phyloP scores from a whole-genome alignment of 2,113 vertebrate species.

The Chlorocebus sabaeus region DNA sequence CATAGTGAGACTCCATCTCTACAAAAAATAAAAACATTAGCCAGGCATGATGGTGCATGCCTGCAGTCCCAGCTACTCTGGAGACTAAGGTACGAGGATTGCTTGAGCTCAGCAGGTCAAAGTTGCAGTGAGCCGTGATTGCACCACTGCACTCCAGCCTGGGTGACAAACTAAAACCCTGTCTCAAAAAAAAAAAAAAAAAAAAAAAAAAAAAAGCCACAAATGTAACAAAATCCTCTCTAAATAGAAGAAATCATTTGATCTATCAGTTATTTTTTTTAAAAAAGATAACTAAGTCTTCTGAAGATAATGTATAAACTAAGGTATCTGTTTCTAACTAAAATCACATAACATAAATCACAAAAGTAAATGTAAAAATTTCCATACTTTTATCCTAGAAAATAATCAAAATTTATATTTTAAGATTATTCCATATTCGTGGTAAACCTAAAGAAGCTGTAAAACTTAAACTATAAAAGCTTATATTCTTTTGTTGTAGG shows the following conservation, averaged over 20 bases:
- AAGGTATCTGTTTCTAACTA: neutral
- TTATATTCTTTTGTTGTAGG: neutral
- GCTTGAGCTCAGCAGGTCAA: too few relatives aligned
- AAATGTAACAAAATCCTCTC: neutral
- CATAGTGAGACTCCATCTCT: too few relatives aligned
- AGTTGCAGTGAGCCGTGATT: too few relatives aligned
- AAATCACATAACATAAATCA: neutral
- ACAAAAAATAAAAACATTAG: too few relatives aligned
- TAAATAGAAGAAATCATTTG: conserved; percentile 9
- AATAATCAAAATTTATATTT: neutral
- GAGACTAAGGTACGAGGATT: too few relatives aligned
- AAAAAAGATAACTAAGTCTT: neutral
- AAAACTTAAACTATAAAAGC: conserved; percentile 15
- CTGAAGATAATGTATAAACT: neutral
- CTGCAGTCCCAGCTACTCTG: too few relatives aligned
- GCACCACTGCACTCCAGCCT: too few relatives aligned
- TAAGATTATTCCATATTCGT: neutral
- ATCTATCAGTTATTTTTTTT: neutral
- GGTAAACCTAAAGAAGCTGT: neutral
- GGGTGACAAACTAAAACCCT: too few relatives aligned
- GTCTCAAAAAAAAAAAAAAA: too few relatives aligned
- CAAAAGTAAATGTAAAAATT: neutral
- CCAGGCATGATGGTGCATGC: too few relatives aligned
- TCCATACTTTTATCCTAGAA: neutral
- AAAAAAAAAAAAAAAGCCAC: too few relatives aligned